Conservation (phyloP, 2,113 vertebrate genomes). For the Struthidea cinerea region DNA sequence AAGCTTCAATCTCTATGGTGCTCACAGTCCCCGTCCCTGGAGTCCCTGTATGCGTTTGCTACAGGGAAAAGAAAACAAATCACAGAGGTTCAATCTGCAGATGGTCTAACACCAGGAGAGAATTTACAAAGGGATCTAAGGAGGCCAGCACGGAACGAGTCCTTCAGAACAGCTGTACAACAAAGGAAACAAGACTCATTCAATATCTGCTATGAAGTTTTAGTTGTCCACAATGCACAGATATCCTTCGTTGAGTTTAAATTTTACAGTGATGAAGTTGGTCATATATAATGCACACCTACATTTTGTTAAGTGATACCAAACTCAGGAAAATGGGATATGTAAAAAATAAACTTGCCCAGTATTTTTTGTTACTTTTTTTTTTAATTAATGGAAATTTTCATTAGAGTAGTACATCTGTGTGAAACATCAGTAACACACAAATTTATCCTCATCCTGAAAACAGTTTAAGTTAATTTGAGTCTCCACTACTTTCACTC, state of each 20-base stretch:
- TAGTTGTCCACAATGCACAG: background rate
- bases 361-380: background rate
- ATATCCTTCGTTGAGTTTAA: accelerated
- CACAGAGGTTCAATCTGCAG: background rate
- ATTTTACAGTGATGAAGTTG: background rate
- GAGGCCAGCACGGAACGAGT: background rate
- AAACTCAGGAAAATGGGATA: background rate
- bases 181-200: background rate
- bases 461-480: background rate
- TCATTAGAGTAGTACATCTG: background rate
- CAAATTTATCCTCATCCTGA: background rate
- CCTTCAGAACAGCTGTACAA: background rate
- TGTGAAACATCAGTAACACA: background rate
- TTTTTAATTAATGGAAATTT: background rate
- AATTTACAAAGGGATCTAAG: background rate
- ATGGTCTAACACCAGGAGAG: background rate
- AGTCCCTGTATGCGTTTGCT: slow-evolving; percentile 82
- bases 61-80: slow-evolving; percentile 65
- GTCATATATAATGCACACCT: background rate
- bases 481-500: background rate
- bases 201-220: background rate
- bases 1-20: slow-evolving; percentile 87
- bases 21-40: slow-evolving; percentile 75
- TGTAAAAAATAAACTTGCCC: background rate
- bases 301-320: background rate